Conservation (phyloP, 2,797 vertebrate genomes). For the Sylvia borin region DNA sequence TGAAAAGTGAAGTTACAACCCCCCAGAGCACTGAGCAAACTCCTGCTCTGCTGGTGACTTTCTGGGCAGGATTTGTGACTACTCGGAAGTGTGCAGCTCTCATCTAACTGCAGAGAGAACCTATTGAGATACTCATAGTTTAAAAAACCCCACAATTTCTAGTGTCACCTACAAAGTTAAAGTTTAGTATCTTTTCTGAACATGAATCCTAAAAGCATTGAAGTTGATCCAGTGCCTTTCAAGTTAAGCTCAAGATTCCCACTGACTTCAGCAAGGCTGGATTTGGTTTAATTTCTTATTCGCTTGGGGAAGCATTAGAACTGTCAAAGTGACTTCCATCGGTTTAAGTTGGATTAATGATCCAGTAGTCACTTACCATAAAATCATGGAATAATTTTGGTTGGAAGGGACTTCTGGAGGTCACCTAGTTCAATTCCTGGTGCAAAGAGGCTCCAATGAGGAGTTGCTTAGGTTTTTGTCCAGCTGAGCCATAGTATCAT, state of each 20-base stretch:
- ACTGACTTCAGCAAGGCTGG: not conserved
- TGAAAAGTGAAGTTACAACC: not conserved
- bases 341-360: conserved; percentile 7
- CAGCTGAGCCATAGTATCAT: not conserved
- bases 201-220: not conserved
- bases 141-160: not conserved
- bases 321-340: conserved; percentile 31
- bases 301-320: not conserved
- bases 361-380: not conserved
- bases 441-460: not conserved
- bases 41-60: not conserved
- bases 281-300: not conserved
- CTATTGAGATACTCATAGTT: not conserved
- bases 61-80: not conserved
- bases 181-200: not conserved
- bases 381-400: conserved; percentile 27
- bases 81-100: not conserved
- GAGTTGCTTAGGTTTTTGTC: not conserved
- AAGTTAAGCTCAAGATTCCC: not conserved
- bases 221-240: not conserved
- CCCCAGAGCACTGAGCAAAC: not conserved
- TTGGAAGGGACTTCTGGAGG: not conserved
- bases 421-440: not conserved
- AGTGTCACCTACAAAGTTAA: not conserved
- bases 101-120: not conserved